These are phyloP conservation scores for Holothuria glaberrima DNA, from an alignment of 35 echinoderm and acorn worm species.

Conservation along the genomic window DNA sequence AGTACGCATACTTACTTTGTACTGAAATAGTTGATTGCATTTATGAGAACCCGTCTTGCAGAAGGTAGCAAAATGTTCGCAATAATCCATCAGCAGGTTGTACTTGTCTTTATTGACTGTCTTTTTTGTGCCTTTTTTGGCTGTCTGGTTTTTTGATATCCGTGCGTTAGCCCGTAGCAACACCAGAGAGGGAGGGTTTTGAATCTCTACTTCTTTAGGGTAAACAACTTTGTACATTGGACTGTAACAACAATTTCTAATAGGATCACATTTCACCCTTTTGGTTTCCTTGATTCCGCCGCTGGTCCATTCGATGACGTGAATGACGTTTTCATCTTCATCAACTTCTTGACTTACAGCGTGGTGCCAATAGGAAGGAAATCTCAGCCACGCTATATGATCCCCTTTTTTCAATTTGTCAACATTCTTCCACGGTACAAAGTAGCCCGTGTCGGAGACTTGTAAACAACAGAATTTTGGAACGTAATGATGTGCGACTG, in stretches of 20 bases:
- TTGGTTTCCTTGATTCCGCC: not conserved
- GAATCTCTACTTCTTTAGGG: conserved; percentile 13
- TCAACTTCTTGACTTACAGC: conserved; percentile 29
- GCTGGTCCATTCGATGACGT: conserved; percentile 49
- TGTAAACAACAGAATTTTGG: conserved; percentile 31
- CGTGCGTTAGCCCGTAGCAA: conserved; percentile 27
- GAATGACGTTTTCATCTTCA: not conserved
- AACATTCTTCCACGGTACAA: conserved; percentile 21
- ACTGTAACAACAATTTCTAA: conserved; percentile 14
- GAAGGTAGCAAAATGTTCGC: conserved; percentile 62
- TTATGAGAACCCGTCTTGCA: conserved; percentile 52
- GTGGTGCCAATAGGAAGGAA: conserved; percentile 55
- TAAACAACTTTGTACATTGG: conserved; percentile 55
- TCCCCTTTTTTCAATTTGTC: conserved; percentile 51
- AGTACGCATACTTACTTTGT: conserved; percentile 11
- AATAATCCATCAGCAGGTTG: conserved; percentile 48
- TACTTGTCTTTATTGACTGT: conserved; percentile 31
- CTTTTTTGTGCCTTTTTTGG: too few relatives aligned
- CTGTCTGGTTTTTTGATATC: not conserved
- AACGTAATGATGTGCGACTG: not conserved
- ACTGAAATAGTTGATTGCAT: conserved; percentile 28
- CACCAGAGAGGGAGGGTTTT: conserved; percentile 37
- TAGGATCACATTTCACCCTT: not conserved
- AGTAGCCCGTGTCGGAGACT: conserved; percentile 27
- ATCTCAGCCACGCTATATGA: conserved; percentile 61